Conservation (phyloP, 2,113 vertebrate genomes). For the Athene noctua region DNA sequence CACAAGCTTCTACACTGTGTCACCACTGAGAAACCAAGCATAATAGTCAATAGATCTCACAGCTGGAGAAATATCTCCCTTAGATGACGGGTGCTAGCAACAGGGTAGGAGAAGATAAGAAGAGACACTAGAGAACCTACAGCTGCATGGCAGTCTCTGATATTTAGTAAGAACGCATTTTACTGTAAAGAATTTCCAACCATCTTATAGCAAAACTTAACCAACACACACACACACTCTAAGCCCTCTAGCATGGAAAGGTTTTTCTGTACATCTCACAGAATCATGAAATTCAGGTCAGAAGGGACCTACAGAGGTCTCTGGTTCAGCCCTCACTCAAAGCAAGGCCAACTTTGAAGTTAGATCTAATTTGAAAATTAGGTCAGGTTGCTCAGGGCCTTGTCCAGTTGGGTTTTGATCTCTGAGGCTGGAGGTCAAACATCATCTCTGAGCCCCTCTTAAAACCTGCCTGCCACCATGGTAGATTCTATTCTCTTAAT, state of each 20-base stretch:
- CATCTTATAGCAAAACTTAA: neutral
- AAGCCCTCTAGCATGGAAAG: neutral
- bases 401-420: neutral
- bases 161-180: neutral
- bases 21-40: neutral
- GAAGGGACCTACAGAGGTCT: neutral
- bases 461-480: neutral
- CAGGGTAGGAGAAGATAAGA: neutral
- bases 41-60: neutral
- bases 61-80: neutral
- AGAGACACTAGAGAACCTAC: neutral
- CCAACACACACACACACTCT: accelerated
- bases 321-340: neutral
- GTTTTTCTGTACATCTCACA: neutral
- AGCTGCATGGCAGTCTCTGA: no score
- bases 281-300: neutral
- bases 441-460: neutral
- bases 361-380: neutral
- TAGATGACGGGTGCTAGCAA: neutral
- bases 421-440: neutral
- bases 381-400: neutral
- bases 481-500: neutral
- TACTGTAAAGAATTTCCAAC: neutral
- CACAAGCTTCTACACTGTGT: neutral
- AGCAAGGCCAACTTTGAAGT: neutral